Base-by-base conservation (phyloP, 2,797 vertebrate species). In the Amblyraja radiata region DNA sequence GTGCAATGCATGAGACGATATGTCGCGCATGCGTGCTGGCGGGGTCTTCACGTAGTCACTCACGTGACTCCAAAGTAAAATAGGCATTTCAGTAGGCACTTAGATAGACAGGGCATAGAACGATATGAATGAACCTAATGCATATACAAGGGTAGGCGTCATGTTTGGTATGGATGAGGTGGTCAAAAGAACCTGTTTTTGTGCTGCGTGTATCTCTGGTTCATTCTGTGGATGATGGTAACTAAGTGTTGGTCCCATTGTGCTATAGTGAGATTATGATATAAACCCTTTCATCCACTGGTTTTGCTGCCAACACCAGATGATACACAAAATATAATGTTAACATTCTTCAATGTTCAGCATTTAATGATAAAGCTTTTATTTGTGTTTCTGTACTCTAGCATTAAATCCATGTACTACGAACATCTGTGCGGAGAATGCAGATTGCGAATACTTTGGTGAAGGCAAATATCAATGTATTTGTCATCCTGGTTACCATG, bases 401-500 rank as follows among this genome's bases (percentile, higher is more conserved):
- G 93, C 63, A 46, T n/a, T 39, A 97, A 96, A 93, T 39, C 0
- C 94, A 63, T 97, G 97, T 90, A 93, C 94, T 0, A 11, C 9
- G 0, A 94, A 94, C 1, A 94, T 95, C 58, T 97, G 97, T 83
- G 95, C 96, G 8, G 32, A 81, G 58, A 96, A 97, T 0, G 98
- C 98, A 23, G 93, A 93, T 23, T 99, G 99, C 93, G 96, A 95
- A 18, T 94, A 90, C 93, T 93, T 94, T 11, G 94, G 94, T 13
- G 93, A 94, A 9, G 95, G 90, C 36, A 95, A 95, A 28, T 95
- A 97, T 93, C 95, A 93, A 0, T 99, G 99, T 21, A 95, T 68
- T n/a, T 99, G 98, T 95, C 97, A 96, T 93, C 93, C 96, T 0
- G 97, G 96, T 93, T 98, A 96, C 63, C 93, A 97, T 65, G 98